Evolutionary conservation across 2,888 invertebrate species (phyloP), one percentile per base, ranked within the genome.

Genomic region (Thysanoteuthis rhombus): DNA sequence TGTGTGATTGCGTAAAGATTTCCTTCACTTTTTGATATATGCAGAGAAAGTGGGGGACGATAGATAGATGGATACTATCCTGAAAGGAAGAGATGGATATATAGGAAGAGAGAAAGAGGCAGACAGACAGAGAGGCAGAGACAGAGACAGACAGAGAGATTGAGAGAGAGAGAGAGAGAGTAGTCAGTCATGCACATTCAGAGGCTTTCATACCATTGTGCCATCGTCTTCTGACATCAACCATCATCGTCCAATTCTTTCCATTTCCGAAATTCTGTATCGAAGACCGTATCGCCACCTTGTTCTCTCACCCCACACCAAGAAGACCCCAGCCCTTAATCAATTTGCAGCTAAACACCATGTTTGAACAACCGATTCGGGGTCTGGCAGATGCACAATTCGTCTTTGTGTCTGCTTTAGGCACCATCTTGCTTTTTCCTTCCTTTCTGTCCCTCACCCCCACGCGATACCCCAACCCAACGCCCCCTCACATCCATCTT

Each of bases 271-370:
- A 75, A 75, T 75, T 75, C 75, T 75, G 75, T 75, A 75, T 75
- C n/a, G n/a, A 75, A 75, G 36, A 75, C 75, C 75, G n/a, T n/a
- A 36, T 36, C n/a, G n/a, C 75, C n/a, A n/a, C n/a, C n/a, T 16
- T 36, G 4, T 36, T 36, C n/a, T 75, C 36, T 75, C 16, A n/a
- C 36, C 75, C 2, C 10, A n/a, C 75, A 75, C 75, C 75, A 36
- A 75, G n/a, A 36, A 75, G 75, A 75, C 75, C n/a, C 75, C 36
- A n/a, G 75, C 75, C 75, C 75, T 75, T 75, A 75, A 75, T 75
- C n/a, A 75, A 75, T 75, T 75, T 75, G 75, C 75, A 75, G 75
- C 75, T 75, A 75, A 75, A 75, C 75, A 75, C 75, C 75, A 75
- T 75, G 75, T 75, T 75, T 75, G 75, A 75, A 75, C 75, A 75